Evolutionary conservation across 1,140 invertebrate genomes (phyloP), one percentile per base, ranked within the genome.

Genomic region (Papilio aristodemus): DNA sequence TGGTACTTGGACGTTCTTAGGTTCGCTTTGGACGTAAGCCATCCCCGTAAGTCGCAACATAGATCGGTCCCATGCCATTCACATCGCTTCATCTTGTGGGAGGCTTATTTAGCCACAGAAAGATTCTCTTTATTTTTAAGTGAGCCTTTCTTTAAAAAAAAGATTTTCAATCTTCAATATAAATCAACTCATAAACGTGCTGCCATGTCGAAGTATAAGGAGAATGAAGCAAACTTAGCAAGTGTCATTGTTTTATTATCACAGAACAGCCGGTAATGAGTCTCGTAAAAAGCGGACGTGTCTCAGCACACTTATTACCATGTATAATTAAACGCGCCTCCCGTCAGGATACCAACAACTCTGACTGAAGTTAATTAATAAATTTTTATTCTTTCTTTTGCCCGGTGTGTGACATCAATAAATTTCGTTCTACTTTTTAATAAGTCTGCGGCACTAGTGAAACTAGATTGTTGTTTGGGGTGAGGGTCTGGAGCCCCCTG

Each of bases 141-240:
- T 32, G 27, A 32, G 27, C 27, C 27, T 78, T 75, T 75, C 73
- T 71, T 74, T 68, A 67, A 73, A 68, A 75, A 70, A 76, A 73
- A 68, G 66, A 60, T 76, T 54, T 1, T 10, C 46, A 22, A 22
- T 17, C 14, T 7, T 25, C 36, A 63, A 19, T 22, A 22, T 54
- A 25, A 63, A 17, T 63, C n/a, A 38, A 41, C 11, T 17, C 5
- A 37, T 14, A 17, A 37, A 63, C 36, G 38, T 63, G 62, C 19
- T 17, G 37, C 8, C 37, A 27, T 22, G 62, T 17, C 22, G 39
- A 64, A 58, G 25, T 43, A 64, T 64, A 37, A 22, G 22, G 37
- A 64, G 62, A 64, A 64, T 46, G 43, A 64, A 64, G 62, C 22
- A 13, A 43, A 64, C 17, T 41, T 43, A 11, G 19, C 62, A 58